phyloP scores from a whole-genome alignment of 2,797 vertebrate genomes.

The Manis pentadactyla region DNA sequence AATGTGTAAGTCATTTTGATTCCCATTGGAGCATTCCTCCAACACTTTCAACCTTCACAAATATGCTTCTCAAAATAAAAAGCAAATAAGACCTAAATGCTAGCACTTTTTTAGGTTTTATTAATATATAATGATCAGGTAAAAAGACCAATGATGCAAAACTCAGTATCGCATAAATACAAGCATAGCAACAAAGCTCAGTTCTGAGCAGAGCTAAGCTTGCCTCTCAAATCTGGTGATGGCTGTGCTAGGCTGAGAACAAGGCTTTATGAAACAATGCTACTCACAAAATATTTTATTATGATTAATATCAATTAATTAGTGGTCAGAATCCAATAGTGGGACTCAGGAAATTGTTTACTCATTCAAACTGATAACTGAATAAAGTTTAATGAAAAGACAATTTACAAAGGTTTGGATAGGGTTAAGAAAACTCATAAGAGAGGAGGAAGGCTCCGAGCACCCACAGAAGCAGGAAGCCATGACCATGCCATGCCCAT shows the following conservation, averaged over 20 bases:
- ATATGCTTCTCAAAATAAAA: slow-evolving; percentile 17
- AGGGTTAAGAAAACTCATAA: neutral
- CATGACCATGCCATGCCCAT: neutral
- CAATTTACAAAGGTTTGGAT: neutral
- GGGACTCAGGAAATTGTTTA: neutral
- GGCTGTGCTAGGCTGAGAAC: neutral
- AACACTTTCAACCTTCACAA: slow-evolving; percentile 49
- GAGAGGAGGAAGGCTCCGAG: neutral
- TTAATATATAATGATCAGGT: neutral
- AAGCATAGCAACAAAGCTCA: neutral
- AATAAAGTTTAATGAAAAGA: slow-evolving; percentile 5
- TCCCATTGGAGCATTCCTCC: neutral
- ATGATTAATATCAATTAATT: neutral
- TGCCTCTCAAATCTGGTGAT: neutral
- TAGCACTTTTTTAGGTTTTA: slow-evolving; percentile 7
- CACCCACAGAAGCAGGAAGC: neutral
- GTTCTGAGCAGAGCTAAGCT: neutral
- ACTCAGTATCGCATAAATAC: neutral
- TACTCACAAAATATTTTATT: neutral
- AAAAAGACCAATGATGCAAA: neutral
- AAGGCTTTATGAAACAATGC: neutral
- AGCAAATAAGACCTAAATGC: slow-evolving; percentile 40
- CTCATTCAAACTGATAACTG: neutral
- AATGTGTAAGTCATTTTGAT: slow-evolving; percentile 38
- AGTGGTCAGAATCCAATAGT: neutral